These are phyloP conservation scores for Sinelater perroti DNA, from an alignment of 2,888 invertebrate species.

Conservation along the genomic window DNA sequence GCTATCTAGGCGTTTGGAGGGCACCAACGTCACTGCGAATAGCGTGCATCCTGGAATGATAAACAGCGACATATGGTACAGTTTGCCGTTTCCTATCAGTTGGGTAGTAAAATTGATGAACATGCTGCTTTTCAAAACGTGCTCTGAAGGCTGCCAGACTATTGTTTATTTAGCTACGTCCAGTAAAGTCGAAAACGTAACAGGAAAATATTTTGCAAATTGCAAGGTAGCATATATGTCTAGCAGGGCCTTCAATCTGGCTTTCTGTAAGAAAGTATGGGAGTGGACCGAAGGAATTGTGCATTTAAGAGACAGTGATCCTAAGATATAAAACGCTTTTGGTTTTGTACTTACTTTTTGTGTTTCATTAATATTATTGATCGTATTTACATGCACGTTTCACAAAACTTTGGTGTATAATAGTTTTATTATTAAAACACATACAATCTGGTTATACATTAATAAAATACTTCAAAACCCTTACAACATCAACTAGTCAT, in stretches of 20 bases:
- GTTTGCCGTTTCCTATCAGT: constrained; percentile 77
- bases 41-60: constrained; percentile 58
- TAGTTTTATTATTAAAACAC: too few species aligned
- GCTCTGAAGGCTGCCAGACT: constrained; percentile 83
- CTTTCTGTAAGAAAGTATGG: constrained; percentile 83
- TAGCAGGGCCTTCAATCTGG: constrained; percentile 70
- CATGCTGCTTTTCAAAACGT: constrained; percentile 74
- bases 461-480: too few species aligned
- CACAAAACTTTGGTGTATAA: too few species aligned
- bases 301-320: constrained; percentile 74
- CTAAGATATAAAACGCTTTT: constrained; percentile 77
- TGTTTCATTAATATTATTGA: too few species aligned
- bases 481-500: too few species aligned
- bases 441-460: too few species aligned
- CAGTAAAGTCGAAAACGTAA: constrained; percentile 74
- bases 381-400: too few species aligned
- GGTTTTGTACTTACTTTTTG: too few species aligned
- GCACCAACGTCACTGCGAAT: constrained; percentile 54
- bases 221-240: constrained; percentile 74
- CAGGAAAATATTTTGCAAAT: constrained; percentile 84
- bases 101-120: constrained; percentile 72
- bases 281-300: constrained; percentile 80
- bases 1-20: constrained; percentile 52
- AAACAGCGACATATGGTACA: constrained; percentile 67
- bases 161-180: constrained; percentile 78